phyloP scores from a whole-genome alignment of 2,797 vertebrate species.

The Psittacula derbiana region DNA sequence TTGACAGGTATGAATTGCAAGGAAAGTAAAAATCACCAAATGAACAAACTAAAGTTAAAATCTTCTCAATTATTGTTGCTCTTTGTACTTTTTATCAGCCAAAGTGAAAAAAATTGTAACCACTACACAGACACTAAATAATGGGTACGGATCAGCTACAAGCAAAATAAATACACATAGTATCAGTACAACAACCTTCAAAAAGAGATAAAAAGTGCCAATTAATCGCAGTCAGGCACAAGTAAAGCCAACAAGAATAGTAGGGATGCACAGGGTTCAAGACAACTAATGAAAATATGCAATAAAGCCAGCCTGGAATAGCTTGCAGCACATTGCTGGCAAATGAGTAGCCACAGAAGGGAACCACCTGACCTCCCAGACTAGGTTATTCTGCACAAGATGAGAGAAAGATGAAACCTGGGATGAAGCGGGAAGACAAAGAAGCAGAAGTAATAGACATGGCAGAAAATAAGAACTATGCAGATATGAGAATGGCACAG shows the following conservation, averaged over 20 bases:
- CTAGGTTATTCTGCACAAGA: not conserved
- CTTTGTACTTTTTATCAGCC: not conserved
- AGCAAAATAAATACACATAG: not conserved
- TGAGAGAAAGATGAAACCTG: not conserved
- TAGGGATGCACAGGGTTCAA: not conserved
- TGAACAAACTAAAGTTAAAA: not conserved
- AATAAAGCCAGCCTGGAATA: not conserved
- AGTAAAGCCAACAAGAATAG: not conserved
- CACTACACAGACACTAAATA: not conserved
- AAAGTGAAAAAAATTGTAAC: not conserved
- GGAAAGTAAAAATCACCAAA: not conserved
- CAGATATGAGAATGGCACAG: not conserved
- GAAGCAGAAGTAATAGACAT: not conserved
- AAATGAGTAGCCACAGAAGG: not conserved
- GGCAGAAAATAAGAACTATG: not conserved
- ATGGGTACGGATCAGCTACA: not conserved
- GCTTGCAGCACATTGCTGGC: not conserved
- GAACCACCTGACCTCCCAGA: not conserved
- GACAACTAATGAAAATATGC: not conserved
- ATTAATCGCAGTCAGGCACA: not conserved
- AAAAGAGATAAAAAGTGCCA: not conserved
- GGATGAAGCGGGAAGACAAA: not conserved
- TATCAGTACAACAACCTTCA: not conserved
- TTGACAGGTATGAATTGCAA: not conserved
- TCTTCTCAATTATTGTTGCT: not conserved